Conservation (phyloP, 1,140 invertebrate species). For the Sarcophaga bullata region DNA sequence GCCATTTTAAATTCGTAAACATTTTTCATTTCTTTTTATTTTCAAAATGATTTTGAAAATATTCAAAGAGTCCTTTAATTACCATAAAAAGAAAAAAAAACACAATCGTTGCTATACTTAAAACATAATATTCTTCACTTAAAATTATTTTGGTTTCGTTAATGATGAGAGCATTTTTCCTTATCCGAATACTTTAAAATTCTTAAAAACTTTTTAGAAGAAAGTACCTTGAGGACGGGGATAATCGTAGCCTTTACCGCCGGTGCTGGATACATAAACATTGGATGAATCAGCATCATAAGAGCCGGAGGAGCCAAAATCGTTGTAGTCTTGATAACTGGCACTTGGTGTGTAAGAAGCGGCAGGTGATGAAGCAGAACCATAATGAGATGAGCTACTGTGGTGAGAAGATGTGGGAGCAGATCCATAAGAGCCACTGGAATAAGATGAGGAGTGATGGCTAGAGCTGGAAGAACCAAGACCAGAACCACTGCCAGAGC, state of each 20-base stretch:
- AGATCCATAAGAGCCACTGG: neutral
- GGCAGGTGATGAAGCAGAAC: conserved; percentile 12
- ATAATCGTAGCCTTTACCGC: neutral
- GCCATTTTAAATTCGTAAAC: neutral
- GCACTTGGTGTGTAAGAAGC: neutral
- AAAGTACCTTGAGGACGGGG: neutral
- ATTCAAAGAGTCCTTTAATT: conserved; percentile 7
- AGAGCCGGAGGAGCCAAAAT: neutral
- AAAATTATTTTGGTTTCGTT: neutral
- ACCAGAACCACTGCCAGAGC: neutral
- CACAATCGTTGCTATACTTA: neutral
- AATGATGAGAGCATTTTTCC: neutral
- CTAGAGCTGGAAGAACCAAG: neutral
- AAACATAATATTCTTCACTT: neutral
- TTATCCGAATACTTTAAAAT: neutral
- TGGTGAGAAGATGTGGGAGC: neutral
- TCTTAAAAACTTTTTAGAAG: neutral
- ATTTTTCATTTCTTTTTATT: neutral
- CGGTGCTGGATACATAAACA: neutral
- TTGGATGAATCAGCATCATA: neutral
- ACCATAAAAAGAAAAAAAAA: neutral
- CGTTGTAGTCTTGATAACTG: neutral
- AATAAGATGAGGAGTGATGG: neutral
- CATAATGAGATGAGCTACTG: neutral
- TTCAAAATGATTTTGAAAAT: neutral